phyloP scores from a whole-genome alignment of 2,113 vertebrate species.

The Microtus richardsoni region DNA sequence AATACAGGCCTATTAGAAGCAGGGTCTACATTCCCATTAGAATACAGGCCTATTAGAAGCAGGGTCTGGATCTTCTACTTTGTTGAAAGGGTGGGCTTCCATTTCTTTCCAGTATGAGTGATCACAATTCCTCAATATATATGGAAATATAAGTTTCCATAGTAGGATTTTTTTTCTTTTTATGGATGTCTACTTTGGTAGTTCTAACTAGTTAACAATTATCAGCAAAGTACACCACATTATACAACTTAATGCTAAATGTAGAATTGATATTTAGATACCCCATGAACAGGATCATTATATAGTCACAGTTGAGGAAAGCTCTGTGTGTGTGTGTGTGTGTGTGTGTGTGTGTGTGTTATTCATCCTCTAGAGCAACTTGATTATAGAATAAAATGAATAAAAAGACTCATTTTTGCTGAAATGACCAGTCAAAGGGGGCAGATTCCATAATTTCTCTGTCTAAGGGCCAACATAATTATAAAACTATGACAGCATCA shows the following conservation, averaged over 20 bases:
- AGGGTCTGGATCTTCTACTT: not conserved
- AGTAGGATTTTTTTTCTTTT: constrained; percentile 42
- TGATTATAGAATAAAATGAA: constrained; percentile 34
- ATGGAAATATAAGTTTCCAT: constrained; percentile 42
- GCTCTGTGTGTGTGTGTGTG: too few relatives aligned
- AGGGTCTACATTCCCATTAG: not conserved
- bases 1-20: not conserved
- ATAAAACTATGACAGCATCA: constrained; percentile 40
- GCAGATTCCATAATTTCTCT: constrained; percentile 43
- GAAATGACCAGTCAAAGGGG: constrained; percentile 41
- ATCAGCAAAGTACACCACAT: not conserved
- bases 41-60: not conserved
- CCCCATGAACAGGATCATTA: constrained; percentile 13
- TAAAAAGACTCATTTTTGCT: constrained; percentile 36
- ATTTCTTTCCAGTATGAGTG: not conserved
- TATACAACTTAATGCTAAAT: not conserved
- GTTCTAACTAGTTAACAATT: constrained; percentile 29
- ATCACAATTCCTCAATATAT: constrained; percentile 15
- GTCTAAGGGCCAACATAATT: constrained; percentile 44
- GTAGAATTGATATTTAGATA: constrained; percentile 1
- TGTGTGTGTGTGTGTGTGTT: not conserved
- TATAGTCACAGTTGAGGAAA: constrained; percentile 18
- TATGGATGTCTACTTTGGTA: constrained; percentile 32
- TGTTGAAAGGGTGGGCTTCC: not conserved
- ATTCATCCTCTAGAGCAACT: constrained; percentile 15